Evolutionary conservation across 2,888 invertebrate genomes (phyloP).

Genomic region (Agonum fuliginosum): DNA sequence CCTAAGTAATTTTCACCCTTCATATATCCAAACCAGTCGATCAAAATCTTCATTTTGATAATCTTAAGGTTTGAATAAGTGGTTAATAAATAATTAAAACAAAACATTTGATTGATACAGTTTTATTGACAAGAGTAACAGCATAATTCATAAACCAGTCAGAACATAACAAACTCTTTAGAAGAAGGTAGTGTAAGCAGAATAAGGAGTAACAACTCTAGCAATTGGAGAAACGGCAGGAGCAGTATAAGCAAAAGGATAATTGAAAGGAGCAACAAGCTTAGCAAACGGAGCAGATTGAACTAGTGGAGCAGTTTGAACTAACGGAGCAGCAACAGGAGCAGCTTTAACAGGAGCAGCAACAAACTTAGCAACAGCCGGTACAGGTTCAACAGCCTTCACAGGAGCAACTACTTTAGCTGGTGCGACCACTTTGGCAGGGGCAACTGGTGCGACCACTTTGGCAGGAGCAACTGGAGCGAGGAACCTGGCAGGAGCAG

Average conservation of each 20-base stretch:
- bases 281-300: slow-evolving; percentile 56
- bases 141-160: background rate
- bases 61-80: too few relatives aligned
- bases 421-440: slow-evolving; percentile 7
- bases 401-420: slow-evolving; percentile 44
- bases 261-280: slow-evolving; percentile 40
- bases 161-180: slow-evolving; percentile 14
- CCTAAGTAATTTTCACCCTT: too few relatives aligned
- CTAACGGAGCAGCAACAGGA: background rate
- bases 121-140: slow-evolving; percentile 25
- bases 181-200: slow-evolving; percentile 47
- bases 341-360: slow-evolving; percentile 44
- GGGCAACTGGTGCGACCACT: slow-evolving; percentile 16
- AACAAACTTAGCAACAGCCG: slow-evolving; percentile 54
- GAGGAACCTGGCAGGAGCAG: too few relatives aligned
- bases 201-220: background rate
- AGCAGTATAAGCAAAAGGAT: slow-evolving; percentile 23
- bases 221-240: slow-evolving; percentile 58
- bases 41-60: too few relatives aligned
- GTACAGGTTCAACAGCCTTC: slow-evolving; percentile 50
- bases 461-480: slow-evolving; percentile 54
- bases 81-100: background rate
- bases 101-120: background rate
- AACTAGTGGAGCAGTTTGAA: too few relatives aligned
- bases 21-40: too few relatives aligned